These are phyloP conservation scores for Ecliptopera silaceata DNA, from an alignment of 2,888 invertebrate species.

Conservation along the genomic window DNA sequence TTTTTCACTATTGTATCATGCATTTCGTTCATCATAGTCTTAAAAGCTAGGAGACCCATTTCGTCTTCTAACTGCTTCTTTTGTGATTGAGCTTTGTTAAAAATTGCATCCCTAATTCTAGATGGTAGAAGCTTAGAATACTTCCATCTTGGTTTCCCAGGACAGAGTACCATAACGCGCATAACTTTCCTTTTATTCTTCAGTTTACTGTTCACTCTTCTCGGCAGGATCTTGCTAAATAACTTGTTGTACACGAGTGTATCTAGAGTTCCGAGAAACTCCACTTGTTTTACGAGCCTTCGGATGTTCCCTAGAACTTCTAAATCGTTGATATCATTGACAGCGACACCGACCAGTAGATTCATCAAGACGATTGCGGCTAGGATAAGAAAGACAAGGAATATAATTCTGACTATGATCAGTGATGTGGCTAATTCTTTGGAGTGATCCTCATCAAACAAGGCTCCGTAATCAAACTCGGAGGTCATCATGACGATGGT, in stretches of 20 bases:
- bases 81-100: conserved; percentile 67
- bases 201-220: conserved; percentile 54
- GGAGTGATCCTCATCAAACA: conserved; percentile 74
- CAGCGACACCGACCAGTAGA: conserved; percentile 83
- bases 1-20: conserved; percentile 59
- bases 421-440: conserved; percentile 65
- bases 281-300: conserved; percentile 81
- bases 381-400: conserved; percentile 78
- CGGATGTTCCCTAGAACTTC: conserved; percentile 82
- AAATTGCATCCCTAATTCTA: conserved; percentile 65
- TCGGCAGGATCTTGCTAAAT: conserved; percentile 65
- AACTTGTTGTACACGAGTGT: conserved; percentile 75
- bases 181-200: conserved; percentile 66
- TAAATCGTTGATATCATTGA: conserved; percentile 82
- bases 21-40: conserved; percentile 63
- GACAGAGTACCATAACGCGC: conserved; percentile 58
- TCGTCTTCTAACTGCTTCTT: conserved; percentile 67
- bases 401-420: conserved; percentile 74
- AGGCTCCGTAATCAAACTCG: conserved; percentile 80
- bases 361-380: conserved; percentile 84
- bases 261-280: conserved; percentile 78
- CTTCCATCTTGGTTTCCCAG: conserved; percentile 65
- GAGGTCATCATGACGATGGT: conserved; percentile 85
- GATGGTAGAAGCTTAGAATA: conserved; percentile 61
- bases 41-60: conserved; percentile 56